Evolutionary conservation across 1,140 invertebrate genomes (phyloP), one percentile per base, ranked within the genome.

Genomic region (Littorina saxatilis): DNA sequence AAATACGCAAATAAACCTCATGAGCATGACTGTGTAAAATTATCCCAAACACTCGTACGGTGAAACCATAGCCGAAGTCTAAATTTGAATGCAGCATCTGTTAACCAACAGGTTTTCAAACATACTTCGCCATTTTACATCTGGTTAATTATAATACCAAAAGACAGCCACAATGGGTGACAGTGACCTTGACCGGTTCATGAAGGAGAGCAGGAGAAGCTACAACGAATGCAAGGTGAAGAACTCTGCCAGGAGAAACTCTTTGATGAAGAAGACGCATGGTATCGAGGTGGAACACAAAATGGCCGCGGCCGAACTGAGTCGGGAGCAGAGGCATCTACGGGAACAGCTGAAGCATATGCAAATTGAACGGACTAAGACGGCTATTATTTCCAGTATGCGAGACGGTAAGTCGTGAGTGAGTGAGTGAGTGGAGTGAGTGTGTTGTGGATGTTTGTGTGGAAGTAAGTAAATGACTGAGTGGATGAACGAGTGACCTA

Each of bases 201-300:
- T 89, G 2, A 82, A 86, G 47, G 88, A 89, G 70, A 88, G 87
- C 75, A 80, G 78, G 7, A 83, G 75, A 58, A 89, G 88, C 77
- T 89, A 84, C 72, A 84, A 84, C 66, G 82, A 85, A n/a, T 85
- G 83, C n/a, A 79, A 81, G 40, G 83, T 85, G 7, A 87, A 88
- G 58, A 89, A 89, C 43, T 87, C 79, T 5, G 87, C 87, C 1
- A 50, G 87, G 13, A 72, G 86, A 27, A 86, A 85, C 79, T 89
- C 88, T 4, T 61, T 89, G 9, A 81, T 85, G 77, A 88, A 85
- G 80, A 86, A 86, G 68, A 89, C 87, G 11, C 39, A 84, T 2
- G 84, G 82, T 2, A 86, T 89, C 29, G 88, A 89, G 75, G 80
- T 73, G 1, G 83, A 88, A 39, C 80, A 82, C 40, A 86, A 84